Evolutionary conservation across 2,113 vertebrate species (phyloP).

Genomic region (Lampris megalopsis): DNA sequence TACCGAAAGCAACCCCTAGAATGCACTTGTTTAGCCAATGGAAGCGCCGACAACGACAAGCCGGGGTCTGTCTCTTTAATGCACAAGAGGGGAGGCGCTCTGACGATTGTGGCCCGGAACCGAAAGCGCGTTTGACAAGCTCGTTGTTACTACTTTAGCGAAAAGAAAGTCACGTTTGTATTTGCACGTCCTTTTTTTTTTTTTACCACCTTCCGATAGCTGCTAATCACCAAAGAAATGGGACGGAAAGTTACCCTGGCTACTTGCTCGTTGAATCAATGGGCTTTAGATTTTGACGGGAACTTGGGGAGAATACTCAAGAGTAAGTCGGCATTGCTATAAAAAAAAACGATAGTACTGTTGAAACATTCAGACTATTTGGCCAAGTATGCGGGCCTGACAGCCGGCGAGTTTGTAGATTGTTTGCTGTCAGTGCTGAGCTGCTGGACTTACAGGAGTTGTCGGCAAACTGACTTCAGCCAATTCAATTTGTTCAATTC

Average conservation of each 20-base stretch:
- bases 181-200: neutral
- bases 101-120: neutral
- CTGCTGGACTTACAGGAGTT: no score
- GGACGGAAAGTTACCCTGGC: slow-evolving; percentile 88
- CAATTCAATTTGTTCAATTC: no score
- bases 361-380: no score
- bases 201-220: neutral
- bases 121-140: neutral
- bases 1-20: no score
- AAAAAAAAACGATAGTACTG: no score
- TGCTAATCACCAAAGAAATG: slow-evolving; percentile 68
- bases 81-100: no score
- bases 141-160: neutral
- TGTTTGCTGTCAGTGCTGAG: no score
- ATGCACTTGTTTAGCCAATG: no score
- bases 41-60: no score
- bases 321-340: slow-evolving; percentile 83
- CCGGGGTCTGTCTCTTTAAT: neutral
- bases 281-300: slow-evolving; percentile 95
- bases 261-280: slow-evolving; percentile 90
- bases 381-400: no score
- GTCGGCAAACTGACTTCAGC: no score
- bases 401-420: no score
- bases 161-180: neutral
- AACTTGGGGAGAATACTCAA: slow-evolving; percentile 89